Base-by-base conservation (phyloP, 2,113 vertebrate genomes). In the Equus quagga region DNA sequence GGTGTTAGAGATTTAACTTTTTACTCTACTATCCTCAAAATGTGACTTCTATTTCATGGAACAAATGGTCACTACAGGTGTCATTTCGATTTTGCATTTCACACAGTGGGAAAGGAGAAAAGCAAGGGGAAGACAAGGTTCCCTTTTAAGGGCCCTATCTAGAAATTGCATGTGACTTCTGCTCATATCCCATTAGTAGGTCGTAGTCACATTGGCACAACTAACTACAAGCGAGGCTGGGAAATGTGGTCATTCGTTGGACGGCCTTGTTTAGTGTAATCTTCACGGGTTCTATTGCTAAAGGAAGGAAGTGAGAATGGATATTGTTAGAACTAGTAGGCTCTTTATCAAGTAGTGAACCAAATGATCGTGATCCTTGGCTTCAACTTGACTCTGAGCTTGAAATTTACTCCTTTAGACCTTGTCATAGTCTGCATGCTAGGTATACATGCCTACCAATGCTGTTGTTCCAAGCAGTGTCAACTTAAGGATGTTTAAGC, bases 321-420 rank as follows among this genome's bases (percentile, higher is more conserved):
- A 51, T 82, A n/a, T n/a, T 78, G 33, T 24, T 31, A 69, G 79
- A 79, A 79, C 83, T 36, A 28, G 41, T 28, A 75, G 26, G 15
- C 15, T 44, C 3, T 44, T 89, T 82, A 36, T 76, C 21, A 56
- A 44, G 41, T 51, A 81, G 18, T 83, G 80, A 78, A 62, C 1
- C 2, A 64, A 72, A 36, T 12, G 36, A n/a, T 24, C 31, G 31
- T 65, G 46, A 36, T 65, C 21, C 31, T 96, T 80, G 49, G 19
- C 65, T 88, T 76, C 41, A 65, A 21, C 11, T 31, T 78, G 44
- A 18, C 33, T 79, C n/a, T 33, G 60, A 70, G 54, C 46, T 60
- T 95, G 72, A 79, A 96, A 89, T 91, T 75, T 76, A 89, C 41
- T 91, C 36, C 28, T 91, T 85, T 67, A 67, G n/a, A 80, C 28